phyloP scores from a whole-genome alignment of 2,888 invertebrate species.

The Dione juno region DNA sequence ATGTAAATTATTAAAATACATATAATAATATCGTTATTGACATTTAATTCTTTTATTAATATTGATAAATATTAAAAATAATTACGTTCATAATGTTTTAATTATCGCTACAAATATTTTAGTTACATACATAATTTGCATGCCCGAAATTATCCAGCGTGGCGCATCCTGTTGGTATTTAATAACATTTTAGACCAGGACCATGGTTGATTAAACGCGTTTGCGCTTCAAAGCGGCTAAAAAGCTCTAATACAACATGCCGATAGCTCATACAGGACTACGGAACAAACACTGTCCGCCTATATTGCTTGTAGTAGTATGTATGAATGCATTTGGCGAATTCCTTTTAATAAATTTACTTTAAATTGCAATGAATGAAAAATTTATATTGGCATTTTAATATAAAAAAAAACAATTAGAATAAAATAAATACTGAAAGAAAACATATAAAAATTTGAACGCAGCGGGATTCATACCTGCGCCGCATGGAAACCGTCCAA shows the following conservation, averaged over 20 bases:
- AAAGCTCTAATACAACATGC: conserved; percentile 42
- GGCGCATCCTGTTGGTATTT: conserved; percentile 27
- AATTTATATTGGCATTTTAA: not conserved
- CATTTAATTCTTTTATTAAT: no score
- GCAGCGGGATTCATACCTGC: no score
- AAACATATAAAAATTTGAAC: no score
- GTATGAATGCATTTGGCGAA: no score
- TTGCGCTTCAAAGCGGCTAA: conserved; percentile 39
- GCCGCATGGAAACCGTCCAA: no score
- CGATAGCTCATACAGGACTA: conserved; percentile 45
- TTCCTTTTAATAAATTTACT: not conserved
- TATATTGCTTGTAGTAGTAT: conserved; percentile 1
- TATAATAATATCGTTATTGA: no score
- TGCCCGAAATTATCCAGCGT: conserved; percentile 16
- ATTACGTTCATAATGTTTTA: not conserved
- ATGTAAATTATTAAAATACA: not conserved
- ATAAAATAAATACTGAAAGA: no score
- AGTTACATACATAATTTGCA: conserved; percentile 2
- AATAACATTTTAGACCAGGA: conserved; percentile 32
- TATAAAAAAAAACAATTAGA: no score
- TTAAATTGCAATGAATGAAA: not conserved
- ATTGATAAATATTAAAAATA: conserved; percentile 2
- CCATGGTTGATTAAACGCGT: conserved; percentile 28
- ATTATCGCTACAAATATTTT: conserved; percentile 17
- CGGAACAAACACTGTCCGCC: conserved; percentile 62